Base-by-base conservation (phyloP, 2,888 invertebrate species). In the Rhagium mordax region DNA sequence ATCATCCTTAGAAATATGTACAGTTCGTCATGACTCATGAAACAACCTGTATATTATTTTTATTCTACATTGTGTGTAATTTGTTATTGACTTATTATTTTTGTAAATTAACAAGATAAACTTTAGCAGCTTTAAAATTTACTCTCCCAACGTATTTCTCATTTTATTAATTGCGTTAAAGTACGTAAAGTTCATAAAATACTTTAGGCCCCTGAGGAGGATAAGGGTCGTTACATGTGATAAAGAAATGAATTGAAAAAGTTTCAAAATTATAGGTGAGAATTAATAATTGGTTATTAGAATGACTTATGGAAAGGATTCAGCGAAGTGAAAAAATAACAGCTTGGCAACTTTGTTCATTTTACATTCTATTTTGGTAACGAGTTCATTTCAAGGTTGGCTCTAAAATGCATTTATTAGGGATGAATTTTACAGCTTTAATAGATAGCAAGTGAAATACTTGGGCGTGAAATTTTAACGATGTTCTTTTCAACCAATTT, bases 401-500 rank as follows among this genome's bases (percentile, higher is more conserved):
- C 59, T 21, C 21, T 59, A 57, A 69, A 65, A 65, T 53, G 61
- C 65, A 65, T 65, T 27, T 65, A 53, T 65, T 29, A 53, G 53
- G 20, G 62, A 49, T 4, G 62, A 21, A 49, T 49, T 64, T 60
- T 72, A 71, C 74, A 60, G 75, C 74, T 74, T 67, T 75, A 78
- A 75, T 77, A 78, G 78, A 78, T 71, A 74, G 59, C 64, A 64
- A 62, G 51, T 75, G 59, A 77, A 78, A 76, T 67, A 76, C 70
- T 72, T 67, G 67, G 64, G 78, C 75, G 77, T 77, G 73, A 78
- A 78, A 77, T 77, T 78, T 77, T 78, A 78, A 78, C 74, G 78
- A 77, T 65, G 33, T 53, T 73, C 74, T 74, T 76, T 66, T 67
- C 72, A 62, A 71, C 66, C 65, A 70, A 74, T 76, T 78, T 72